Base-by-base conservation (phyloP, 2,797 vertebrate species). In the Microctenopoma lineatum region DNA sequence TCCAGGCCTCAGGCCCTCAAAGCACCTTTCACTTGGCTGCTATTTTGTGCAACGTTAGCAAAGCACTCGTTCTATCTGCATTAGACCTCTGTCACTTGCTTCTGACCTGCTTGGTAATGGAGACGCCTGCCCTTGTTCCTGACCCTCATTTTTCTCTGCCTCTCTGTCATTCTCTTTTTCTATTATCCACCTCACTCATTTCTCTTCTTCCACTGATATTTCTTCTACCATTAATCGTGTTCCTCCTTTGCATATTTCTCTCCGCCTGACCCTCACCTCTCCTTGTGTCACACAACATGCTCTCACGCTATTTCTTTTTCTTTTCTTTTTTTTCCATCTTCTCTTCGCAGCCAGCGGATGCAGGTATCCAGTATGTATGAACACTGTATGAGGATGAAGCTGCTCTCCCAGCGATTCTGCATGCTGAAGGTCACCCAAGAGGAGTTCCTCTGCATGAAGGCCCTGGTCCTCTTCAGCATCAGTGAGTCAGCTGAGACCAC, bases 361-460 rank as follows among this genome's bases (percentile, higher is more conserved):
- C 95, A 96, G 80, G 95, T 96, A 55, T 98, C 97, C 84, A 92
- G 95, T 25, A 97, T 98, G 97, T 98, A 97, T 82, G 97, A 96
- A 62, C 95, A 98, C 56, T 98, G 97, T 25, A 78, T 98, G 78
- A 84, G 95, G 84, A 97, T 98, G 96, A 93, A 94, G 70, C 93
- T 96, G 77, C 95, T 98, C 34, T 96, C 97, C 39, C 96, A 97
- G 81, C 93, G 95, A 80, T 96, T 98, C 7, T 95, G 95, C 59
- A 94, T 94, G 92, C 95, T 98, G 66, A 95, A 96, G 85, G 95
- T 98, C 90, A 97, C 96, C 0, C 95, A 95, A 53, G 96, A 98
- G 88, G 97, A 98, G 93, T 98, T 97, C 73, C 95, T 98, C 79
- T 98, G 97, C 76, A 98, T 98, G 96, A 98, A 98, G 86, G 96